These are phyloP conservation scores for Xyliphius kryptos DNA, from an alignment of 2,113 vertebrate species.

Conservation along the genomic window DNA sequence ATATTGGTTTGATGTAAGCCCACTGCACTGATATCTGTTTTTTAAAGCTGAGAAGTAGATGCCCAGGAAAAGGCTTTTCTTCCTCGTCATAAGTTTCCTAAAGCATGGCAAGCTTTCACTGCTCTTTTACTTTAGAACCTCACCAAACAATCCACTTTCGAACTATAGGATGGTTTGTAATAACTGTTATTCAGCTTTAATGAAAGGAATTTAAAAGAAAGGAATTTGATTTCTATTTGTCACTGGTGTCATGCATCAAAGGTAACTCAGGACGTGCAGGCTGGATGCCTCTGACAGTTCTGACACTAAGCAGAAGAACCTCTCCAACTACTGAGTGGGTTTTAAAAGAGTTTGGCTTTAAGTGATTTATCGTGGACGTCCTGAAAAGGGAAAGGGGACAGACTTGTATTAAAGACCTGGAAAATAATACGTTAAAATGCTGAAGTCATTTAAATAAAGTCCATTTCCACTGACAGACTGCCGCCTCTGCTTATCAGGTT, in stretches of 20 bases:
- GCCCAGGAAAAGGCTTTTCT: neutral
- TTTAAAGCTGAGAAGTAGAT: too few relatives aligned
- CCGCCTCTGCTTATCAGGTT: neutral
- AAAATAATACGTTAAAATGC: constrained; percentile 2
- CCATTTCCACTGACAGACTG: constrained; percentile 43
- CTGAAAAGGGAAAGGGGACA: constrained; percentile 41
- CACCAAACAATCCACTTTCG: constrained; percentile 43
- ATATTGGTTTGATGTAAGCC: too few relatives aligned
- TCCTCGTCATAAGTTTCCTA: neutral
- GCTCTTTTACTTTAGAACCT: constrained; percentile 1
- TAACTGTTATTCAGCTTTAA: constrained; percentile 52
- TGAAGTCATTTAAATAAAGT: neutral
- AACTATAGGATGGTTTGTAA: constrained; percentile 54
- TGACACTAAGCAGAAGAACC: constrained; percentile 56
- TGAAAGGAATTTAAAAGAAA: constrained; percentile 49
- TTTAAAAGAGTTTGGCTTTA: constrained; percentile 39
- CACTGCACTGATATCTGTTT: too few relatives aligned
- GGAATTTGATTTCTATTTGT: constrained; percentile 55
- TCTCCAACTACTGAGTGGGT: constrained; percentile 46
- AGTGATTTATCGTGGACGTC: constrained; percentile 51
- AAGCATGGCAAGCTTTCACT: constrained; percentile 8
- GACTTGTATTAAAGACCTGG: constrained; percentile 42
- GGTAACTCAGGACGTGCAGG: constrained; percentile 55
- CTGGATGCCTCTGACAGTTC: constrained; percentile 62
- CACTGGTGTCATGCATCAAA: constrained; percentile 57